phyloP scores from a whole-genome alignment of 1,140 invertebrate species.

The Ectropis grisescens region DNA sequence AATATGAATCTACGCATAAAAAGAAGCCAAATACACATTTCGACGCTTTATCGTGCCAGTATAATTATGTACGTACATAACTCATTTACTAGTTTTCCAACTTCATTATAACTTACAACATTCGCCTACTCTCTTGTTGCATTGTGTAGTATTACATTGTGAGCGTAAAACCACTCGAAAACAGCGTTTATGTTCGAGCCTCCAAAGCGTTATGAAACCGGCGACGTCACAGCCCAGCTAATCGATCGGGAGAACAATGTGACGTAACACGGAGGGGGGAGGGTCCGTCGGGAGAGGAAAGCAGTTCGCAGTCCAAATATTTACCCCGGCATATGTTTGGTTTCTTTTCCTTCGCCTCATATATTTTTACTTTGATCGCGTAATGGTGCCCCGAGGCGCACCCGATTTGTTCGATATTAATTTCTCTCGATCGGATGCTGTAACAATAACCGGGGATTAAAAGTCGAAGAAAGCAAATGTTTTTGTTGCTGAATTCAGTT shows the following conservation, averaged over 20 bases:
- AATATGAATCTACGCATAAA: too few relatives aligned
- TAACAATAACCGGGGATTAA: slow-evolving; percentile 14
- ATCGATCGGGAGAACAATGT: slow-evolving; percentile 62
- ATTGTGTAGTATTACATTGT: too few relatives aligned
- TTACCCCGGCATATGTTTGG: slow-evolving; percentile 60
- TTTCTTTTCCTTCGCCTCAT: slow-evolving; percentile 64
- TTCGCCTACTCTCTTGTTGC: too few relatives aligned
- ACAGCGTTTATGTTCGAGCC: too few relatives aligned
- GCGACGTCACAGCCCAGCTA: slow-evolving; percentile 48
- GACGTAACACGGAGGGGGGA: slow-evolving; percentile 42
- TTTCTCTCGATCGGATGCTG: slow-evolving; percentile 26
- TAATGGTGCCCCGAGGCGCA: slow-evolving; percentile 46
- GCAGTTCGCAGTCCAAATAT: slow-evolving; percentile 46
- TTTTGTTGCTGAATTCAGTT: not conserved
- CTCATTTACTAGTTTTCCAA: too few relatives aligned
- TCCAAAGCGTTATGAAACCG: slow-evolving; percentile 37
- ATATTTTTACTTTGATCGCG: slow-evolving; percentile 61
- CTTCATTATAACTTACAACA: too few relatives aligned
- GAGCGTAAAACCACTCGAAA: too few relatives aligned
- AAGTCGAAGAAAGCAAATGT: not conserved
- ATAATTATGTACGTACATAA: too few relatives aligned
- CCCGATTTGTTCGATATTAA: slow-evolving; percentile 53
- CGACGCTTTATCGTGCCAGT: too few relatives aligned
- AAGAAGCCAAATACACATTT: too few relatives aligned
- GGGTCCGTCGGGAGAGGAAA: slow-evolving; percentile 15